These are phyloP conservation scores for Mythimna ferrago DNA, from an alignment of 2,888 invertebrate genomes.

Conservation along the genomic window DNA sequence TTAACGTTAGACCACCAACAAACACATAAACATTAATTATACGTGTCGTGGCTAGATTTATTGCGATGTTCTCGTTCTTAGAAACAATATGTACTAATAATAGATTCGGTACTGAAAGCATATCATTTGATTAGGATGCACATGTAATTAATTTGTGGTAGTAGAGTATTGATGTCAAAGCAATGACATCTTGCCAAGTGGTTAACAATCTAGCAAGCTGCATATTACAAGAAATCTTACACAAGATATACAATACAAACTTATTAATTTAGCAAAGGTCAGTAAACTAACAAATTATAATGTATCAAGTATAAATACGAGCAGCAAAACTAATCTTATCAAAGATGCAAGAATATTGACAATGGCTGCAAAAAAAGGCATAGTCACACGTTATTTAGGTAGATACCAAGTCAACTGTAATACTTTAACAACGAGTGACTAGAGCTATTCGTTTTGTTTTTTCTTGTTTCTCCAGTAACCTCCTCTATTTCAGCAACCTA, in stretches of 20 bases:
- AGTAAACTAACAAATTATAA: neutral
- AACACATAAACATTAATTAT: constrained; percentile 64
- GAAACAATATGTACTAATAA: constrained; percentile 54
- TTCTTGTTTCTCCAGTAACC: no score
- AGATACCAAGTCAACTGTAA: no score
- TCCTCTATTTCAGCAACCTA: no score
- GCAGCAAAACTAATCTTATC: neutral
- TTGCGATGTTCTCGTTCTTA: constrained; percentile 50
- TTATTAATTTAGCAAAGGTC: neutral
- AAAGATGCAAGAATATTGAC: neutral
- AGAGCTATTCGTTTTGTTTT: no score
- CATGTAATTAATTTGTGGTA: constrained; percentile 24
- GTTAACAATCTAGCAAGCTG: neutral
- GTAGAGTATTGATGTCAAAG: constrained; percentile 5
- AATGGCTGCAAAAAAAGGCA: no score
- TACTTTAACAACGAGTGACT: no score
- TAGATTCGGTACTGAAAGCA: constrained; percentile 44
- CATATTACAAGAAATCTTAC: neutral
- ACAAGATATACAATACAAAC: neutral
- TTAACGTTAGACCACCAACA: constrained; percentile 63
- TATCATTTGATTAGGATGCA: constrained; percentile 40
- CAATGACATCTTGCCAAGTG: neutral
- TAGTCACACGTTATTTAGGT: no score
- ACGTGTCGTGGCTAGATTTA: constrained; percentile 59
- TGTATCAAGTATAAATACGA: neutral